Base-by-base conservation (phyloP, 2,113 vertebrate genomes). In the Mormyrus iriodes region DNA sequence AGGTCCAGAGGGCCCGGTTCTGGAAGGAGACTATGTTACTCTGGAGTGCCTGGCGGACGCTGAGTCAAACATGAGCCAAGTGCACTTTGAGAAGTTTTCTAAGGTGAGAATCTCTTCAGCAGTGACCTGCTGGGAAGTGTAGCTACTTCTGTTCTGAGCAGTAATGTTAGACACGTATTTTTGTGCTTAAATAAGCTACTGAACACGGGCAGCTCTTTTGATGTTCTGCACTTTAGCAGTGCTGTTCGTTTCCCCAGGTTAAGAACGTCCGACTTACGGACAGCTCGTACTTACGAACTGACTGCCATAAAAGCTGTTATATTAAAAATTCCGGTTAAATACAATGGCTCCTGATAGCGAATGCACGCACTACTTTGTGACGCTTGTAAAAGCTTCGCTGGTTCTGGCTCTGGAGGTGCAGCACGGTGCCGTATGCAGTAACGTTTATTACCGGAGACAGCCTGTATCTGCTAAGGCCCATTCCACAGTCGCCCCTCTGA, bases 21-120 rank as follows among this genome's bases (percentile, higher is more conserved):
- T 95, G 92, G 94, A 95, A 84, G 94, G 94, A 5, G 88, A 94
- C 0, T 13, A 24, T 3, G 31, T 95, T 90, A 92, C 76, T 0
- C 90, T 96, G 91, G 94, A 96, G 91, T 96, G 96, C 61, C 58
- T 91, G 19, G 55, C 91, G 0, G 93, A 95, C 82, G 89, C 92
- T 1, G 92, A 94, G 0, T 21, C 85, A 76, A 95, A 96, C 93
- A 94, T 94, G 92, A 95, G 93, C 91, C 89, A 91, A 9, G 94
- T 96, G 88, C 90, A 91, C 88, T 94, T 96, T 88, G 95, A 96
- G 92, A 87, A 89, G 35, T 93, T 90, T 48, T 93, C 90, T 39
- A 88, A 90, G 94, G 96, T 96, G 39, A 93, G 93, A 4, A 24
- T 24, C 46, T 27, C 31, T 87, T 3, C 1, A 49, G 15, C 84